Percentiles rank a stretch among this genome's conserved stretches.
phyloP scores from a whole-genome alignment of 2,113 vertebrate species.

The Chaenogobius annularis region DNA sequence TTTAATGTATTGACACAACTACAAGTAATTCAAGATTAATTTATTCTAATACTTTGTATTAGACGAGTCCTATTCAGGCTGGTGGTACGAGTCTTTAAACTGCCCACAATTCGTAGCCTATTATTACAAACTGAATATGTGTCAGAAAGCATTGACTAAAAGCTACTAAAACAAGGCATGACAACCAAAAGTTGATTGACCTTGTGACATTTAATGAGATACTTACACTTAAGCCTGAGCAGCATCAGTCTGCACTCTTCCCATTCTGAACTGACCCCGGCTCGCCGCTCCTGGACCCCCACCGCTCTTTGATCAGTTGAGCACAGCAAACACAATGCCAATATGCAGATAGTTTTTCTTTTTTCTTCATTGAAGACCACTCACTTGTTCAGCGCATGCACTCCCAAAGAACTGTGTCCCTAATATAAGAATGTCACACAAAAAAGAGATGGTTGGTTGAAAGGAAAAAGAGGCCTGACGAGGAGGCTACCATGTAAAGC shows the following conservation, averaged over 20 bases:
- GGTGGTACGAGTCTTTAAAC: neutral
- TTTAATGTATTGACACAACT: no score
- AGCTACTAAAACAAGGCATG: conserved; percentile 42
- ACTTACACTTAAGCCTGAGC: conserved; percentile 65
- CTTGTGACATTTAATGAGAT: conserved; percentile 57
- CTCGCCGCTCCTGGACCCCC: conserved; percentile 38
- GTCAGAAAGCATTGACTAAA: neutral
- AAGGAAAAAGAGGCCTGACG: conserved; percentile 57
- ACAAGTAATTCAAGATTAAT: no score
- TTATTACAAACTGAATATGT: conserved; percentile 11
- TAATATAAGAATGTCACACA: conserved; percentile 53
- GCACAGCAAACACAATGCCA: conserved; percentile 63
- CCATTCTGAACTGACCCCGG: conserved; percentile 47
- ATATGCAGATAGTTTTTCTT: conserved; percentile 65
- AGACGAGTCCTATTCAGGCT: neutral
- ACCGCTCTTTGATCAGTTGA: conserved; percentile 71
- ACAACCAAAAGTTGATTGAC: conserved; percentile 67
- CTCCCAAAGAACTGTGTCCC: conserved; percentile 58
- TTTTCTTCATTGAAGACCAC: conserved; percentile 28
- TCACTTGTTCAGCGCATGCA: conserved; percentile 50
- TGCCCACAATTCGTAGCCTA: neutral
- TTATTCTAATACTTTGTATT: no score
- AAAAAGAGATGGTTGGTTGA: conserved; percentile 72
- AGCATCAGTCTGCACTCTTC: conserved; percentile 66
- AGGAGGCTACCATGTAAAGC: conserved; percentile 24